Evolutionary conservation across 2,113 vertebrate genomes (phyloP).

Genomic region (Hepsetus odoe): DNA sequence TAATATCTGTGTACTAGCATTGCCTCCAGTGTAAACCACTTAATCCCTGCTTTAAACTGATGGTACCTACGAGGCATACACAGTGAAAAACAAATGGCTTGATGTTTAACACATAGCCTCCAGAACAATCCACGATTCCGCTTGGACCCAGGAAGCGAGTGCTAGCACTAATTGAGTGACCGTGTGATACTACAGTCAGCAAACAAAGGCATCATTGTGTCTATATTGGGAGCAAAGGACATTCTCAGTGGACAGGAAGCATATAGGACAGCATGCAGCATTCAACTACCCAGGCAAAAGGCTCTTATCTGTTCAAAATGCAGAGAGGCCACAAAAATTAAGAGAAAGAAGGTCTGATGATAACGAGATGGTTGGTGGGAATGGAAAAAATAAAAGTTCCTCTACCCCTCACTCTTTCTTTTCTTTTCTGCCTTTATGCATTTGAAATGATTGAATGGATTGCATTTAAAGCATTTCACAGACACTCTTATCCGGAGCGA

Average conservation of each 20-base stretch:
- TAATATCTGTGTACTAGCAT: background rate
- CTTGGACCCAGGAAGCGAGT: conserved; percentile 18
- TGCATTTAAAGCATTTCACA: no score
- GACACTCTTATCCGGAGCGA: no score
- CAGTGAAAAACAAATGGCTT: background rate
- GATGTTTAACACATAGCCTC: background rate
- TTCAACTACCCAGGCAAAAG: background rate
- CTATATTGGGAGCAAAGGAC: conserved; percentile 2
- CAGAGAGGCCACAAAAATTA: background rate
- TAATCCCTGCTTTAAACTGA: background rate
- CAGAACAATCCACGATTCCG: conserved; percentile 20
- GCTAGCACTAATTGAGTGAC: conserved; percentile 47
- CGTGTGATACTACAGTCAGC: conserved; percentile 20
- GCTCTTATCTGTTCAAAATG: background rate
- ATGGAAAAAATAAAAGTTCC: conserved; percentile 24
- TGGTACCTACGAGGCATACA: background rate
- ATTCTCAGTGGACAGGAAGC: conserved; percentile 12
- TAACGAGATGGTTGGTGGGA: background rate
- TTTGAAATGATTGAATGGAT: conserved; percentile 67
- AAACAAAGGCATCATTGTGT: conserved; percentile 55
- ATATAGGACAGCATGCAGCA: background rate
- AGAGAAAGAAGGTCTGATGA: background rate
- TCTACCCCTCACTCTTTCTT: conserved; percentile 43
- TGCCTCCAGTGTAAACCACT: background rate
- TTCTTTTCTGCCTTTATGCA: conserved; percentile 54